Conservation (phyloP, 2,797 vertebrate species). For the Hafferia zeledoni region DNA sequence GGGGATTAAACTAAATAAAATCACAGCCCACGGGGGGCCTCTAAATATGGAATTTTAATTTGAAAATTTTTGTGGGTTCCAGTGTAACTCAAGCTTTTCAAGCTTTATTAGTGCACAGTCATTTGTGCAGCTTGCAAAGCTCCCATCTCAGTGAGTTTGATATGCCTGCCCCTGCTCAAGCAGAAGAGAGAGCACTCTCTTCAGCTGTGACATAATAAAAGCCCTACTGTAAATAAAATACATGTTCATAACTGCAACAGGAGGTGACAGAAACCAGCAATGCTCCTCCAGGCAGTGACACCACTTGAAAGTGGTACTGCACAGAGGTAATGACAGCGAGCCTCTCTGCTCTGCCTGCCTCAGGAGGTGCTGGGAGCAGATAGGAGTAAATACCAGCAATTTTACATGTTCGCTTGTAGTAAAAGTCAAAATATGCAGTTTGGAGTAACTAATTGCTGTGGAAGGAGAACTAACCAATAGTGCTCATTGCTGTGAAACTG, state of each 20-base stretch:
- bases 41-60: constrained; percentile 84
- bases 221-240: constrained; percentile 38
- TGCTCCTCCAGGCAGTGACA: background rate
- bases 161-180: background rate
- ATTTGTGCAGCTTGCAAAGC: constrained; percentile 61
- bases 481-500: constrained; percentile 82
- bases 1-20: constrained; percentile 84
- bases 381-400: constrained; percentile 41
- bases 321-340: background rate
- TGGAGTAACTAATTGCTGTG: constrained; percentile 77
- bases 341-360: background rate
- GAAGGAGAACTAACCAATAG: constrained; percentile 79
- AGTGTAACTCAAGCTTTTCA: constrained; percentile 83
- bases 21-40: constrained; percentile 75
- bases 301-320: background rate
- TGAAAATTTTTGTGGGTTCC: constrained; percentile 82
- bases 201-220: constrained; percentile 36
- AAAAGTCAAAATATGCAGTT: constrained; percentile 73
- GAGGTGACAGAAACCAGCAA: constrained; percentile 24
- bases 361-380: constrained; percentile 45
- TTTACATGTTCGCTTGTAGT: constrained; percentile 49
- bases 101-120: constrained; percentile 77
- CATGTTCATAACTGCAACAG: constrained; percentile 13
- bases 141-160: constrained; percentile 29
- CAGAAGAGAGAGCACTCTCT: constrained; percentile 24